phyloP scores from a whole-genome alignment of 1,140 invertebrate genomes.

The Littorina saxatilis region DNA sequence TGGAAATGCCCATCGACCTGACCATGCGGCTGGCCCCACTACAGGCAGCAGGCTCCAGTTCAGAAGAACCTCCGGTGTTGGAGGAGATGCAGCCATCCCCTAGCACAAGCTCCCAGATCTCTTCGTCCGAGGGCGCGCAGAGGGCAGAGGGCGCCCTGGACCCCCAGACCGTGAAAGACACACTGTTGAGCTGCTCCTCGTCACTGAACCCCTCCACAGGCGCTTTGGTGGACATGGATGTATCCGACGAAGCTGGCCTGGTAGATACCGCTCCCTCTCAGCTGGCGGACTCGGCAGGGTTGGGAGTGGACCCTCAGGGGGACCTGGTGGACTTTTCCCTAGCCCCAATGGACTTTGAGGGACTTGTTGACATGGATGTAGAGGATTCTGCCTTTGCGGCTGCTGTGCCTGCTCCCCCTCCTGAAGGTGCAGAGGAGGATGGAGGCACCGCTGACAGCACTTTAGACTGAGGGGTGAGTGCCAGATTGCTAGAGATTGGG shows the following conservation, averaged over 20 bases:
- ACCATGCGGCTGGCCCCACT: slow-evolving; percentile 18
- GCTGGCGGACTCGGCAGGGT: slow-evolving; percentile 21
- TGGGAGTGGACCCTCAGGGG: slow-evolving; percentile 33
- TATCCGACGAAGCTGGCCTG: background rate
- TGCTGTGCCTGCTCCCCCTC: background rate
- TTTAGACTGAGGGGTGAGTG: background rate
- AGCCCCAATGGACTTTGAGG: slow-evolving; percentile 29
- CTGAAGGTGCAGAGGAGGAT: background rate
- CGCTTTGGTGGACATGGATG: background rate
- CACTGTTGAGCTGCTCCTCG: slow-evolving; percentile 20
- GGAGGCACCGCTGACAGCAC: slow-evolving; percentile 10
- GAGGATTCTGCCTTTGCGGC: slow-evolving; percentile 5
- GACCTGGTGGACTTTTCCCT: slow-evolving; percentile 34
- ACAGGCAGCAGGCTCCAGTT: background rate
- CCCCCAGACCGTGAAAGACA: slow-evolving; percentile 28
- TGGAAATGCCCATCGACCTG: slow-evolving; percentile 34
- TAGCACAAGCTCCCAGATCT: background rate
- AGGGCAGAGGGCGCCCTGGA: slow-evolving; percentile 21
- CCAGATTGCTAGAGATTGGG: too few relatives aligned
- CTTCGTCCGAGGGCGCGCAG: slow-evolving; percentile 6
- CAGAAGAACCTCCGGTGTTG: background rate
- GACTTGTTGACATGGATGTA: slow-evolving; percentile 9
- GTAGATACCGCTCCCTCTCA: background rate
- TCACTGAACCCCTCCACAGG: slow-evolving; percentile 2
- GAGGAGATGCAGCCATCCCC: slow-evolving; percentile 11